Conservation (phyloP, 2,113 vertebrate species). For the Alethe diademata region DNA sequence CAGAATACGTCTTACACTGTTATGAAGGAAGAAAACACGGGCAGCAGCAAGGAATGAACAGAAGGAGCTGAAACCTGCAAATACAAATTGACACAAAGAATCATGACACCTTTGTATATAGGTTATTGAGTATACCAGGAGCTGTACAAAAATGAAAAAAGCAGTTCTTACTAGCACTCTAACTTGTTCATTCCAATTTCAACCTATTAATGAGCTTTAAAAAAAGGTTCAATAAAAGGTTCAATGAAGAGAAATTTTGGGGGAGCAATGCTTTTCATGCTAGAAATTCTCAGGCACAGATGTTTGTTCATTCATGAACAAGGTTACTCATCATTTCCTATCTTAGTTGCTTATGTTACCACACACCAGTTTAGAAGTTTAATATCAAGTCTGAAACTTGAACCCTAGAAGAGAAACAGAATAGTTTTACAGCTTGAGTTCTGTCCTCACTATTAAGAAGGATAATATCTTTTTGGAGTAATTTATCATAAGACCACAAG, state of each 20-base stretch:
- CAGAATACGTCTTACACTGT: background rate
- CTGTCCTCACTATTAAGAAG: background rate
- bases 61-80: background rate
- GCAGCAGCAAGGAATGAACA: background rate
- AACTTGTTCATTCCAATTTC: background rate
- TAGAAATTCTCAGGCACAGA: background rate
- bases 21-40: background rate
- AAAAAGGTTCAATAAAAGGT: background rate
- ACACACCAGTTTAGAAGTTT: background rate
- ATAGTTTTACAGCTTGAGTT: background rate
- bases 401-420: background rate
- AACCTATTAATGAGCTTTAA: background rate
- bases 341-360: background rate
- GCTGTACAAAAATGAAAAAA: background rate
- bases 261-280: fast-evolving
- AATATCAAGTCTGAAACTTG: background rate
- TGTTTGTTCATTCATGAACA: background rate
- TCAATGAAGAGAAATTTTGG: background rate
- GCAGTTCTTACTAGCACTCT: background rate
- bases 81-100: background rate
- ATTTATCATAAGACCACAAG: background rate
- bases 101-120: background rate
- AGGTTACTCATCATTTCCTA: background rate
- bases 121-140: background rate
- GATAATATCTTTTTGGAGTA: background rate